Evolutionary conservation across 2,113 vertebrate genomes (phyloP).

Genomic region (Phyllostomus discolor): DNA sequence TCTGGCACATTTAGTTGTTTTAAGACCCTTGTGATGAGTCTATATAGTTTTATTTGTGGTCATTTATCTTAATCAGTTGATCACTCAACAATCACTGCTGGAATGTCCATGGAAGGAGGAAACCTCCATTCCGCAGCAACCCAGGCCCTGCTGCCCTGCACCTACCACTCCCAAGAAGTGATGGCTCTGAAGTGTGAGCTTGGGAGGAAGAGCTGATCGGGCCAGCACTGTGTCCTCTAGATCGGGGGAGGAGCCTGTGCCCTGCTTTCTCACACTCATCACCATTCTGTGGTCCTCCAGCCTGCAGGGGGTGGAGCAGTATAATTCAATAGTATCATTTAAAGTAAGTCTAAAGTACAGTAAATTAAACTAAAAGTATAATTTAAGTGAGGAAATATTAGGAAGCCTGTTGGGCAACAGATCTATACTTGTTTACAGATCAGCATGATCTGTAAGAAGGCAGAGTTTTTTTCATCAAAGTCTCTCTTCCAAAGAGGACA

Average conservation of each 20-base stretch:
- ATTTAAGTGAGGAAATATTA: not conserved
- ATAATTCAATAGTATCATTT: not conserved
- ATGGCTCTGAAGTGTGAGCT: rapidly evolving
- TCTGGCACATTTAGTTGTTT: not conserved
- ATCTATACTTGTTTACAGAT: not conserved
- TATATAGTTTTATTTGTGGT: not conserved
- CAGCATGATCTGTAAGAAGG: not conserved
- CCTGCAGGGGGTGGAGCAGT: not conserved
- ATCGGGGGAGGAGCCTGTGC: not conserved
- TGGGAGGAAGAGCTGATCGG: rapidly evolving
- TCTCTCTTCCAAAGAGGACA: not conserved
- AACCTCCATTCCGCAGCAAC: not conserved
- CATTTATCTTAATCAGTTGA: not conserved
- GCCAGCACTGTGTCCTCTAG: not conserved
- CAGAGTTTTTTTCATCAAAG: not conserved
- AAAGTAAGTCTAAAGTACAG: not conserved
- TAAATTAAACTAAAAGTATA: not conserved
- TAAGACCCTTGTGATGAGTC: not conserved
- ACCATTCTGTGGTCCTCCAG: not conserved
- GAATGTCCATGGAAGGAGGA: not conserved
- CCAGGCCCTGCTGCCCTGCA: not conserved
- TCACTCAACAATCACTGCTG: not conserved
- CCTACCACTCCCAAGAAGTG: not conserved
- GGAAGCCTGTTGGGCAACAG: not conserved
- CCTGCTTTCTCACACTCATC: not conserved